These are phyloP conservation scores for Callorhinus ursinus DNA, from an alignment of 2,113 vertebrate species.

Conservation along the genomic window DNA sequence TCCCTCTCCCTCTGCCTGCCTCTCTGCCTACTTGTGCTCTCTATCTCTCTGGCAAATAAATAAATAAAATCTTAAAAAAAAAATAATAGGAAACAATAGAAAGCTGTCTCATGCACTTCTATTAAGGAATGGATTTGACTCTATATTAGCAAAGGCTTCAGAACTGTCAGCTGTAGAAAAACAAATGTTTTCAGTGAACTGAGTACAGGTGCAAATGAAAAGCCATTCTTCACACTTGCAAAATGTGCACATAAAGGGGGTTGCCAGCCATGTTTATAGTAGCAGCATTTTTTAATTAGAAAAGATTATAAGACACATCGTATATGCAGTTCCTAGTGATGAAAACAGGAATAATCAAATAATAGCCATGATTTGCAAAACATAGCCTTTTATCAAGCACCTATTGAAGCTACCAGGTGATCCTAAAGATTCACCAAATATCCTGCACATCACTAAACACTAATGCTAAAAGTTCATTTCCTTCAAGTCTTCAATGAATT, in stretches of 20 bases:
- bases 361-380: constrained; percentile 17
- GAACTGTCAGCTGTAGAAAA: neutral
- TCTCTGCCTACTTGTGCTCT: too few species aligned
- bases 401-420: neutral
- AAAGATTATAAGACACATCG: neutral
- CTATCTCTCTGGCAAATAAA: too few species aligned
- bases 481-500: neutral
- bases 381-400: neutral
- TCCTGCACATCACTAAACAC: neutral
- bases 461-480: neutral
- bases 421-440: neutral
- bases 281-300: neutral
- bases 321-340: neutral
- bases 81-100: neutral
- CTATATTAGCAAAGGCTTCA: neutral
- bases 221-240: neutral
- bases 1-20: too few species aligned
- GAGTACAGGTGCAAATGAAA: neutral
- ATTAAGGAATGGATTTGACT: neutral
- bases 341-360: constrained; percentile 1
- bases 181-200: neutral
- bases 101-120: neutral
- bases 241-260: neutral
- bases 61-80: too few species aligned
- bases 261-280: neutral